Base-by-base conservation (phyloP, 2,888 invertebrate genomes). In the Pediacus dermestoides region DNA sequence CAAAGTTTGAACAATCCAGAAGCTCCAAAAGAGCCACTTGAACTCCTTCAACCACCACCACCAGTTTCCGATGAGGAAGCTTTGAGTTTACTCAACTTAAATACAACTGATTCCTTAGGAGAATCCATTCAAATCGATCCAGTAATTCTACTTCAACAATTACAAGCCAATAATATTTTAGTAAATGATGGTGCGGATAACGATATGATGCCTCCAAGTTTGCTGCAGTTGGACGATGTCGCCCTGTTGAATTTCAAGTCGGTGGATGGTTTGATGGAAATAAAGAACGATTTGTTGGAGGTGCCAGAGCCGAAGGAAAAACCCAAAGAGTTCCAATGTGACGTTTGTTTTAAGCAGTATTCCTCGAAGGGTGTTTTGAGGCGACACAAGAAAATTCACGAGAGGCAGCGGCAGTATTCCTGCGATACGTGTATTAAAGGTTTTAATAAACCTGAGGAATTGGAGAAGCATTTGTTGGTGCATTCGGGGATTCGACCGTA, bases 371-470 rank as follows among this genome's bases (percentile, higher is more conserved):
- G 64, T 22, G 60, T 62, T 9, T 47, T 68, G 22, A 58, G 56
- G 23, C 66, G 66, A 41, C 68, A 68, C 47, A 60, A 55, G 39
- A 64, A 62, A 44, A 36, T 74, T 15, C 80, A 82, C 53, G 78
- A 77, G 2, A 76, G 76, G 4, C 77, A 78, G 44, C 67, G 73
- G 34, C 77, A 77, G 1, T 79, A 71, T 60, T 69, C 71, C 15
- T 82, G 81, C 55, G 55, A 61, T 7, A 58, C 72, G 12, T 83
- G 82, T 58, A 62, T 67, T 3, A 77, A 76, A 57, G 71, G 74
- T 1, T 82, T 81, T 53, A 74, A 74, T 32, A 79, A 78, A 50
- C 75, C 76, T 46, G 77, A 76, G 14, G 74, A 78, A 0, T 64
- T 82, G 16, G 70, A 74, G 36, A 73, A 75, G 45, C 83, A 83